A percentile compares a stretch with the other conserved stretches of the same genome.
Evolutionary conservation across 2,888 invertebrate genomes (phyloP).

Genomic region (Sphaeridia pumilis): DNA sequence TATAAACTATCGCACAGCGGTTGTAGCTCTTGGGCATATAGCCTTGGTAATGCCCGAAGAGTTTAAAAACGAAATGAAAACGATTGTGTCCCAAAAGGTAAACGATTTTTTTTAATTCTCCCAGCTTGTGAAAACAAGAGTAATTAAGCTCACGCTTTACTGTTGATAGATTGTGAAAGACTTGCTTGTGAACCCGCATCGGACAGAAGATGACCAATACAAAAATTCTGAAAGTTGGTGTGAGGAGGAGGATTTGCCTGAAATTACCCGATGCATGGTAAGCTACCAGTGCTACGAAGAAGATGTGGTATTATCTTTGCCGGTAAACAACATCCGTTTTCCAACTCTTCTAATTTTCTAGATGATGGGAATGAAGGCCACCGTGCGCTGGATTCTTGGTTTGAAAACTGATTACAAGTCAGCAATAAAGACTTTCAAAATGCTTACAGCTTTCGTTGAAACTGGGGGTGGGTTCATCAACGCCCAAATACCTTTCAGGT

Average conservation of each 20-base stretch:
- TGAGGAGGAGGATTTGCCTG: conserved; percentile 69
- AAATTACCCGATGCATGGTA: conserved; percentile 82
- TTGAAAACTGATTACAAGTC: conserved; percentile 75
- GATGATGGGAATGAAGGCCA: conserved; percentile 81
- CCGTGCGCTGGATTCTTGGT: conserved; percentile 91
- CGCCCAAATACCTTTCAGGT: conserved; percentile 31
- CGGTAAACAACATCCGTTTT: not conserved
- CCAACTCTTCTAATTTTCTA: conserved; percentile 34
- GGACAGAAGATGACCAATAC: conserved; percentile 32
- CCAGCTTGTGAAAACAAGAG: not conserved
- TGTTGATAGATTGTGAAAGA: conserved; percentile 73
- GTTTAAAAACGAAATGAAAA: conserved; percentile 82
- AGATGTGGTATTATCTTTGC: not conserved
- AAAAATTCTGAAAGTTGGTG: conserved; percentile 67
- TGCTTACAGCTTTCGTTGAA: conserved; percentile 84
- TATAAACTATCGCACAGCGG: conserved; percentile 78
- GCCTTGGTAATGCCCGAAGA: conserved; percentile 82
- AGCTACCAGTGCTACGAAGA: conserved; percentile 1
- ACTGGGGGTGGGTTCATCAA: conserved; percentile 73
- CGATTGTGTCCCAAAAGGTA: conserved; percentile 82
- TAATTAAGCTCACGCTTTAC: not conserved
- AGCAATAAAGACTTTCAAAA: conserved; percentile 85
- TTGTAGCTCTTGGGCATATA: conserved; percentile 88
- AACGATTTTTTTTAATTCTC: conserved; percentile 18
- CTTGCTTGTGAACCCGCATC: conserved; percentile 53